Conservation (phyloP, 92 coral and sea anemone genomes). For the Hydrozoanthus gracilis region DNA sequence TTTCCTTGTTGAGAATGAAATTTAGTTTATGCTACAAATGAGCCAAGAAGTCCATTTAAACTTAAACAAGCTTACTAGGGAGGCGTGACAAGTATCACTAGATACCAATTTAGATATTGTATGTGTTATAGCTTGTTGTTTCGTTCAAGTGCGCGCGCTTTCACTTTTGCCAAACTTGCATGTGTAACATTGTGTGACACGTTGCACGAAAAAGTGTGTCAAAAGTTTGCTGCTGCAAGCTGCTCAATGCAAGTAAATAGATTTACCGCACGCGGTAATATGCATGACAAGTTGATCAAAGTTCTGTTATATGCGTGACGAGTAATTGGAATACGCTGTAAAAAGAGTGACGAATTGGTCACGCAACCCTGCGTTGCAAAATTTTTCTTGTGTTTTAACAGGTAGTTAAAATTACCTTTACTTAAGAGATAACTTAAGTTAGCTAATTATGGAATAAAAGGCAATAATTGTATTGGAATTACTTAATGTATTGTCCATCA, state of each 20-base stretch:
- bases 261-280: not conserved
- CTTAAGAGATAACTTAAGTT: not conserved
- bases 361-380: not conserved
- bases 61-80: too few species aligned
- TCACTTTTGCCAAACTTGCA: too few species aligned
- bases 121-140: too few species aligned
- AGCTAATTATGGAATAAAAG: not conserved
- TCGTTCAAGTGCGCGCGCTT: too few species aligned
- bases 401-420: not conserved
- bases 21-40: too few species aligned
- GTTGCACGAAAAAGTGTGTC: constrained; percentile 10
- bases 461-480: not conserved
- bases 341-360: not conserved
- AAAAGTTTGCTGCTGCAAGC: not conserved
- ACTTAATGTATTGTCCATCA: not conserved
- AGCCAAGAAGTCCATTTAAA: too few species aligned
- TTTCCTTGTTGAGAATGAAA: too few species aligned
- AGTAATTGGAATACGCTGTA: not conserved
- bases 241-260: not conserved
- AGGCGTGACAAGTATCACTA: too few species aligned
- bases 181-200: too few species aligned
- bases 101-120: too few species aligned
- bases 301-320: not conserved
- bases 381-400: too few species aligned
- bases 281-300: not conserved